Evolutionary conservation across 2,888 invertebrate species (phyloP), one percentile per base, ranked within the genome.

Genomic region (Macaria liturata): DNA sequence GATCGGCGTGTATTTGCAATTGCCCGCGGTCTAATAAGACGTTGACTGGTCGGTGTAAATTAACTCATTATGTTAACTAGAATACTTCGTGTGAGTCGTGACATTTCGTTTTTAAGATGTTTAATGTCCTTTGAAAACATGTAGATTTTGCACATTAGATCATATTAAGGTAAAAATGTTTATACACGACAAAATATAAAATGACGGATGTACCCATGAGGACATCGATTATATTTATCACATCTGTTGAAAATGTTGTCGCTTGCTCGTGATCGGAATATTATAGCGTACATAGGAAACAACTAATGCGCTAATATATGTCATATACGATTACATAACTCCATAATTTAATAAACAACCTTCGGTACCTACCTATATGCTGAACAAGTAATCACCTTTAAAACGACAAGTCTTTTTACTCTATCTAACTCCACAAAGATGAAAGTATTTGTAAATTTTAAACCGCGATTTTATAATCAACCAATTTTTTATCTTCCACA

Each of bases 21-120:
- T 32, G 43, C 7, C 6, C 30, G 9, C 46, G 43, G 37, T 37
- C 49, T 58, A 53, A 49, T 53, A 46, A 52, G 56, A 53, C 49
- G 53, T 50, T 52, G 43, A 53, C 50, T 54, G 56, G 62, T 63
- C 64, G 60, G 62, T 72, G 71, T 72, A 72, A 81, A 79, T 77
- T 75, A 75, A 75, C 72, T 78, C 74, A 78, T 81, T 80, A 76
- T 66, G 64, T 69, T 65, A 74, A 80, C 80, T 81, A 81, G 76
- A 75, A 73, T 70, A 73, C 51, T 62, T 83, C 83, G 84, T 84
- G 84, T 64, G 57, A 65, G 70, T 65, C 76, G 79, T 80, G 84
- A 74, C 80, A 77, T 78, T 80, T 74, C 75, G 32, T 68, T 69
- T 20, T 65, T 63, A 66, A 65, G 62, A 66, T 52, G 60, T 20